Evolutionary conservation across 2,113 vertebrate species (phyloP), one percentile per base, ranked within the genome.

Genomic region (Chinchilla lanigera): DNA sequence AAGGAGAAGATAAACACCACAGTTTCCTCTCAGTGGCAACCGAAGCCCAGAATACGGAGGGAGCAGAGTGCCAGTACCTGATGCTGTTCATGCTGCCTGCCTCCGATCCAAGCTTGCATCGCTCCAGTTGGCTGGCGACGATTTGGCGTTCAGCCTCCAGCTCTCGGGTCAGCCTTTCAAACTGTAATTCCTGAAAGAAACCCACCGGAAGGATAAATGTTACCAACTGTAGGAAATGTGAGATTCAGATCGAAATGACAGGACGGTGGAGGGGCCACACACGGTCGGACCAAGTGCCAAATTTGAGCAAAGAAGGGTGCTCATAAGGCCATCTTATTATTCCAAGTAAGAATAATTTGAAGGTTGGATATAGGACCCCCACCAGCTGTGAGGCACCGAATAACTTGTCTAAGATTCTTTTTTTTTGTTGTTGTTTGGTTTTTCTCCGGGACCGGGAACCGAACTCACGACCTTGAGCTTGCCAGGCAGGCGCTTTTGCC

Each of bases 81-180:
- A 99, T 99, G 98, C 99, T 99, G 99, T 99, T 99, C 99, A 99
- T 99, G 99, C 99, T 99, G 98, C 99, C 99, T 0, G 99, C 99
- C 97, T 99, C 99, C 56, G 99, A 99, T 98, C 99, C 99, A 96
- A 99, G 99, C 98, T 99, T 99, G 99, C 99, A 99, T 99, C 99
- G 99, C 99, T 99, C 99, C 98, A 99, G 98, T 90, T 99, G 99
- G 97, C 99, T 99, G 60, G 99, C 99, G 1, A 99, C 99, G 96
- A 99, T 99, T 94, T 99, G 99, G 98, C 99, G 99, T 97, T 99
- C 99, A 12, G 99, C 99, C 98, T 99, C 99, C 97, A 99, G 99
- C 98, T 99, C 99, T 97, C 99, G 99, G 97, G 99, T 99, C 98
- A 99, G 98, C 95, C 99, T 99, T 97, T 99, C 99, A 98, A 99